Evolutionary conservation across 2,113 vertebrate species (phyloP), one percentile per base, ranked within the genome.

Genomic region (Zeus faber): DNA sequence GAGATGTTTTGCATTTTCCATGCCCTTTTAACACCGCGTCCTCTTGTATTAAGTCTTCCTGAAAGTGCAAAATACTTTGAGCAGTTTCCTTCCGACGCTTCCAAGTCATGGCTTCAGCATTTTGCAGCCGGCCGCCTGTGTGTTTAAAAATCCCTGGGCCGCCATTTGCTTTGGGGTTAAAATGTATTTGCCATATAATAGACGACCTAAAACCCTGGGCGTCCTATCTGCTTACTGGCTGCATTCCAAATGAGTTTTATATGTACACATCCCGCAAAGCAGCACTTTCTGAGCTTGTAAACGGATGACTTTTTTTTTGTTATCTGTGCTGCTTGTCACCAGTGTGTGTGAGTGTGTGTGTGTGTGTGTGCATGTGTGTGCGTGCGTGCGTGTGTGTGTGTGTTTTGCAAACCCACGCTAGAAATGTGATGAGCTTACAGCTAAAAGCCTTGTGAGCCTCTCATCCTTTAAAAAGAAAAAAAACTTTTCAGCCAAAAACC

Each of bases 371-470:
- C n/a, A n/a, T 35, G 33, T 35, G 33, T 37, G 33, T 37, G 33
- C n/a, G 33, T 37, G 27, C 9, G 27, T 29, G 27, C 27, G 27
- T 29, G 3, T 37, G 33, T 37, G 33, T 37, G 48, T 72, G 74
- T 67, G 59, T 73, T 79, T 67, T 65, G 51, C 54, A 67, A 73
- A 55, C 54, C 14, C 55, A 44, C 54, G 17, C 53, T 67, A 65
- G 70, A 74, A 79, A 76, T 69, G 66, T 79, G 71, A 84, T 74
- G 74, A 81, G 67, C 76, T 81, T 72, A 76, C 55, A 37, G 62
- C 72, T 72, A 67, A 81, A 76, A 73, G 65, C 56, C 63, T 47
- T 23, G 50, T 39, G 72, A 79, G 74, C 51, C 49, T 71, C 67
- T 77, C 76, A 77, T 69, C 69, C 54, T n/a, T n/a, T n/a, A n/a